Conservation (phyloP, 1,140 invertebrate species). For the Drosophila insularis region DNA sequence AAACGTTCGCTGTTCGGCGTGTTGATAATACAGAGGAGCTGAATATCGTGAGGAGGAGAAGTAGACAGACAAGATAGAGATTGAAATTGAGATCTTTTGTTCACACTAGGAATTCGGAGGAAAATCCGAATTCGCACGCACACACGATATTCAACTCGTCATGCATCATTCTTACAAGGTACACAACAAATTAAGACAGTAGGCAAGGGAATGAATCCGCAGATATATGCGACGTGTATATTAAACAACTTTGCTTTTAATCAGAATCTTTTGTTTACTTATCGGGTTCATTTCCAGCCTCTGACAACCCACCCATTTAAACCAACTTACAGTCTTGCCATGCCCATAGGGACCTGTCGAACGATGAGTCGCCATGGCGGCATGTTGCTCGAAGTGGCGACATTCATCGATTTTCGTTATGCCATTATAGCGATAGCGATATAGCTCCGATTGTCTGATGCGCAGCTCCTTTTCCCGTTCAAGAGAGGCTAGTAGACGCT, state of each 20-base stretch:
- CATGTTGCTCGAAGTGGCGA: slow-evolving; percentile 91
- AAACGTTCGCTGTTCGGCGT: slow-evolving; percentile 81
- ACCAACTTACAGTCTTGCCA: slow-evolving; percentile 81
- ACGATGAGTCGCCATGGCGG: slow-evolving; percentile 82
- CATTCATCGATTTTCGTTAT: slow-evolving; percentile 91
- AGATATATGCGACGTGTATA: neutral
- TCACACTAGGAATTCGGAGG: slow-evolving; percentile 6
- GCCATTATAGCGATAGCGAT: slow-evolving; percentile 91
- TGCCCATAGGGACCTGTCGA: slow-evolving; percentile 79
- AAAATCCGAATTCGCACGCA: slow-evolving; percentile 31
- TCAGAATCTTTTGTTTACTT: neutral
- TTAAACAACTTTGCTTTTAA: neutral
- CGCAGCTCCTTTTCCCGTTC: slow-evolving; percentile 93
- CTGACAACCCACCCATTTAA: slow-evolving; percentile 2
- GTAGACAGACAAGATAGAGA: slow-evolving; percentile 64
- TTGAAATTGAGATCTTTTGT: slow-evolving; percentile 34
- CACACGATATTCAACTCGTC: slow-evolving; percentile 79
- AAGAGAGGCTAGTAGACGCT: slow-evolving; percentile 89
- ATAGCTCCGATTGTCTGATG: slow-evolving; percentile 90
- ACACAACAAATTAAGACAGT: slow-evolving; percentile 5
- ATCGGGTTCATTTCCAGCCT: slow-evolving; percentile 17
- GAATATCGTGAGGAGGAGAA: slow-evolving; percentile 71
- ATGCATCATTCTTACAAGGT: slow-evolving; percentile 57
- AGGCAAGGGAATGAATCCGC: slow-evolving; percentile 26
- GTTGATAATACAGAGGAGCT: slow-evolving; percentile 82